These are phyloP conservation scores for Drosophila kanapiae DNA, from an alignment of 1,140 invertebrate species.

Conservation along the genomic window DNA sequence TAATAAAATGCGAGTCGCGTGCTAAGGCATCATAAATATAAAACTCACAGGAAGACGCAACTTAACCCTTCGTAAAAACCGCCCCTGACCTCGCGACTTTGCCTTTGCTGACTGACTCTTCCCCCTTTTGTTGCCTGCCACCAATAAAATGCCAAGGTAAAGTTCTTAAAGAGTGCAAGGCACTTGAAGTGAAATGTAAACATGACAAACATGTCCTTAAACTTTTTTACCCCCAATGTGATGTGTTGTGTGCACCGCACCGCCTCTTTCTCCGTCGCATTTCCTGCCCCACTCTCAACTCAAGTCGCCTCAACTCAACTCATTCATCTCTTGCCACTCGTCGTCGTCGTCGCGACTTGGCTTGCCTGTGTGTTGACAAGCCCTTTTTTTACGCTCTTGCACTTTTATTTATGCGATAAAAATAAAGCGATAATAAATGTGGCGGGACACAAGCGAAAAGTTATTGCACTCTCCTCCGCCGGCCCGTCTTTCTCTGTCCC, in stretches of 20 bases:
- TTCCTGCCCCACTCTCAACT: conserved; percentile 12
- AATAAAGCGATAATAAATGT: conserved; percentile 81
- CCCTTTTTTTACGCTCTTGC: conserved; percentile 67
- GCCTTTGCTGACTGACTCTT: too few species aligned
- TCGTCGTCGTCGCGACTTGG: conserved; percentile 13
- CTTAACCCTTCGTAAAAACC: conserved; percentile 42
- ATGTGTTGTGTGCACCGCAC: conserved; percentile 16
- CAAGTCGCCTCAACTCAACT: conserved; percentile 13
- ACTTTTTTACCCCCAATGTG: conserved; percentile 48
- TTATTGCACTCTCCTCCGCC: conserved; percentile 66
- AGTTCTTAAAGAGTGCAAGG: conserved; percentile 52
- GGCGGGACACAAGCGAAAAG: conserved; percentile 69
- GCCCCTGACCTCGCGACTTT: conserved; percentile 42
- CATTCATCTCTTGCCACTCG: conserved; percentile 36
- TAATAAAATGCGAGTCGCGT: conserved; percentile 74
- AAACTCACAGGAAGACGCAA: conserved; percentile 50
- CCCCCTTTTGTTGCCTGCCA: neutral
- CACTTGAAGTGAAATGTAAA: conserved; percentile 59
- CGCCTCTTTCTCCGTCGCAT: conserved; percentile 21
- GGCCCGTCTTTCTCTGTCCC: neutral
- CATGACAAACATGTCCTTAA: conserved; percentile 71
- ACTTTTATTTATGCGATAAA: conserved; percentile 82
- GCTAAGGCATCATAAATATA: conserved; percentile 73
- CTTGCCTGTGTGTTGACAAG: conserved; percentile 55
- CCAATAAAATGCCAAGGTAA: conserved; percentile 42